Conservation (phyloP, 2,113 vertebrate genomes). For the Lathamus discolor region DNA sequence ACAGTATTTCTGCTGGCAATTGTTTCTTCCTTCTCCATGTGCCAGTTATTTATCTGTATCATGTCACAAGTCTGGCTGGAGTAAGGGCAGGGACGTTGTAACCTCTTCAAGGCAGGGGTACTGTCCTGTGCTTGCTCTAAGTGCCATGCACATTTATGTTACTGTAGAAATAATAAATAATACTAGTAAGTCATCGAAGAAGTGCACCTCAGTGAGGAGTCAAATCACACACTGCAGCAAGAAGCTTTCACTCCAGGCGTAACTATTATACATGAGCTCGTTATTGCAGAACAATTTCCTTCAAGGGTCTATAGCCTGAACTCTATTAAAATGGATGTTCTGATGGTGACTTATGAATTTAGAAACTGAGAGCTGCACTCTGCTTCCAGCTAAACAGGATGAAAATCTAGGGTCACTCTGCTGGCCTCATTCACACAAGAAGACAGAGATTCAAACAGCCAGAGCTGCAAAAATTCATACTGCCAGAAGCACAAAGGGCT, state of each 20-base stretch:
- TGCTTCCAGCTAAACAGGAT: background rate
- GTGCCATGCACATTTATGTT: background rate
- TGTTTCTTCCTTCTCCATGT: background rate
- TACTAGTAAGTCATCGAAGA: background rate
- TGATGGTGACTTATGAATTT: constrained; percentile 1
- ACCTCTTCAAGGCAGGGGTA: background rate
- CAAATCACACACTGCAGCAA: background rate
- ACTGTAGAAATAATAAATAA: background rate
- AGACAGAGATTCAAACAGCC: background rate
- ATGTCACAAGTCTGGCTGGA: background rate
- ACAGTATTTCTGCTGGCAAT: background rate
- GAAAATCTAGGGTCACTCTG: background rate
- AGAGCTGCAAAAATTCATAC: background rate
- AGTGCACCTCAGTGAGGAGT: background rate
- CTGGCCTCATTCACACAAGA: background rate
- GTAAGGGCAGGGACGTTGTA: background rate
- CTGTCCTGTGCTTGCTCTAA: background rate
- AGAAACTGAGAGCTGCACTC: background rate
- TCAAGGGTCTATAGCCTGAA: background rate
- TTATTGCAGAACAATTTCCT: constrained; percentile 29
- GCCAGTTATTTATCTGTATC: background rate
- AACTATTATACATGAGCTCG: background rate
- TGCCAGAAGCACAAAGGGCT: background rate
- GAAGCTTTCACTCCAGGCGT: background rate
- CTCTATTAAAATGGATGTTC: constrained; percentile 41